These are phyloP conservation scores for Thyatira batis DNA, from an alignment of 2,888 invertebrate species.

Conservation along the genomic window DNA sequence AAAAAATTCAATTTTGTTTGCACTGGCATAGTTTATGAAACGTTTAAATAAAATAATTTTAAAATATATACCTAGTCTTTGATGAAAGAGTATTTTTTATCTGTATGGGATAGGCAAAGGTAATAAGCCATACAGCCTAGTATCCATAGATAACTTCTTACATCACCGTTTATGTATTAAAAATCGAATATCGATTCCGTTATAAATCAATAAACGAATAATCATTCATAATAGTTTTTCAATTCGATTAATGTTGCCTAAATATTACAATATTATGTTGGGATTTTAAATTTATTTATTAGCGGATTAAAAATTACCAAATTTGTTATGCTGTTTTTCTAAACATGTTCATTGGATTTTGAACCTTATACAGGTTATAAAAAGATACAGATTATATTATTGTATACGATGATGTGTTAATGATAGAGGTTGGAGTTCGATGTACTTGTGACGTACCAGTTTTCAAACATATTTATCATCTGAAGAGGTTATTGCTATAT, in stretches of 20 bases:
- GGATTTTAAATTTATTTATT: conserved; percentile 43
- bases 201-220: conserved; percentile 38
- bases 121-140: too few species aligned
- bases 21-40: too few species aligned
- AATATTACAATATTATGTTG: conserved; percentile 48
- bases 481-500: conserved; percentile 23
- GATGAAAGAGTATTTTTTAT: too few species aligned
- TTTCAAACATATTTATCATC: conserved; percentile 8
- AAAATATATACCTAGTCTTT: too few species aligned
- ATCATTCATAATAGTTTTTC: conserved; percentile 40
- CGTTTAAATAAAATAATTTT: too few species aligned
- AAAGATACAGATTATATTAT: conserved; percentile 5
- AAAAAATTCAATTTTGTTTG: too few species aligned
- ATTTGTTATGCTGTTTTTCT: conserved; percentile 12
- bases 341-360: not conserved
- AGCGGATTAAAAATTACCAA: conserved; percentile 30
- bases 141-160: not conserved
- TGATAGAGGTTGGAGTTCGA: conserved; percentile 32
- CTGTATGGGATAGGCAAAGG: too few species aligned
- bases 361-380: conserved; percentile 20
- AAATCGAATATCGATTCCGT: conserved; percentile 6
- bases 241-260: conserved; percentile 47
- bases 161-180: not conserved
- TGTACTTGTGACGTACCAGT: conserved; percentile 30
- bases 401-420: not conserved